phyloP scores from a whole-genome alignment of 2,113 vertebrate genomes.

The Hiodon alosoides region DNA sequence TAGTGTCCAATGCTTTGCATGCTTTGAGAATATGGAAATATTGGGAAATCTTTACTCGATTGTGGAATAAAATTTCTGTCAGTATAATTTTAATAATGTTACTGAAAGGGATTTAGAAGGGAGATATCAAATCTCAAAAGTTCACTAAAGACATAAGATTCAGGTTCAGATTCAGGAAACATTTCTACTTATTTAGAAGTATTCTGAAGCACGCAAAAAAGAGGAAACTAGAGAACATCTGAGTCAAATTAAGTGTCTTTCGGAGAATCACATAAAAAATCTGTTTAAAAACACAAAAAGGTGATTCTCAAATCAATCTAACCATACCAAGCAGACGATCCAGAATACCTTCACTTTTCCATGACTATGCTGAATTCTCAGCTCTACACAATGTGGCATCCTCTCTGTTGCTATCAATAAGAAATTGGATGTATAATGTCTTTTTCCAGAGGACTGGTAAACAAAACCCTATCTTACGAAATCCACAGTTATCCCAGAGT shows the following conservation, averaged over 20 bases:
- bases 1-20: too few species aligned
- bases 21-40: too few species aligned
- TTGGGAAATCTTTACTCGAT: too few species aligned
- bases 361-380: slow-evolving; percentile 6
- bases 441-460: slow-evolving; percentile 10
- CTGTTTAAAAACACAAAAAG: slow-evolving; percentile 5
- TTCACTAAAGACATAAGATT: too few species aligned
- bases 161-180: too few species aligned
- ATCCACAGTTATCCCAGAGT: slow-evolving; percentile 4
- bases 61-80: too few species aligned
- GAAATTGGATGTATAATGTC: slow-evolving; percentile 13
- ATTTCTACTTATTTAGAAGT: too few species aligned
- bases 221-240: neutral
- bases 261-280: slow-evolving; percentile 3
- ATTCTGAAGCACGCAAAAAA: neutral
- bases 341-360: slow-evolving; percentile 9
- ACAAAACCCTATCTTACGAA: neutral
- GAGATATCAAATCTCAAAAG: too few species aligned
- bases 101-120: too few species aligned
- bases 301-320: slow-evolving; percentile 4
- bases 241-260: neutral
- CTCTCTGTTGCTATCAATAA: slow-evolving; percentile 8
- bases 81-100: too few species aligned
- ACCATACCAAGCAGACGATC: neutral
- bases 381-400: slow-evolving; percentile 1